These are phyloP conservation scores for Pollachius pollachius DNA, from an alignment of 2,113 vertebrate species.

Conservation along the genomic window DNA sequence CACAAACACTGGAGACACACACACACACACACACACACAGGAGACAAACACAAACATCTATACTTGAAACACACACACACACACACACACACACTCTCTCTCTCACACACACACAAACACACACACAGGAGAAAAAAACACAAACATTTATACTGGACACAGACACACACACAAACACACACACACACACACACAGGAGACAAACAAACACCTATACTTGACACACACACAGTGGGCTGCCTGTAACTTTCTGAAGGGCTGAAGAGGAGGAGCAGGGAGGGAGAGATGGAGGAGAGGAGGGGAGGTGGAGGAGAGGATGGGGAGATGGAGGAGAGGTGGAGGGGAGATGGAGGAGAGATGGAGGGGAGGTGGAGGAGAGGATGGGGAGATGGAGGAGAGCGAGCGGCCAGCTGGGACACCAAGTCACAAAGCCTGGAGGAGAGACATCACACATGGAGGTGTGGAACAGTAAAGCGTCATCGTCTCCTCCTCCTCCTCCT, in stretches of 20 bases:
- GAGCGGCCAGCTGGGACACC: too few species aligned
- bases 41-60: too few species aligned
- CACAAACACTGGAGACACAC: too few species aligned
- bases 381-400: not conserved
- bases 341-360: not conserved
- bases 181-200: not conserved
- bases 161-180: not conserved
- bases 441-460: too few species aligned
- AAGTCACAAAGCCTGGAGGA: too few species aligned
- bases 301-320: too few species aligned
- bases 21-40: too few species aligned
- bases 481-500: too few species aligned
- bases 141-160: not conserved
- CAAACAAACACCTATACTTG: too few species aligned
- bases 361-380: not conserved
- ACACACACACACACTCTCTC: too few species aligned
- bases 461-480: too few species aligned
- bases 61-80: too few species aligned
- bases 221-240: not conserved
- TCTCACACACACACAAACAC: not conserved
- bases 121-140: not conserved
- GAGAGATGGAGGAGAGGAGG: not conserved
- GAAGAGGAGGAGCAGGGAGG: not conserved
- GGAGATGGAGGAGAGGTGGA: not conserved
- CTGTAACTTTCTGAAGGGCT: not conserved